Base-by-base conservation (phyloP, 2,888 invertebrate genomes). In the Cyrtodaria siliqua region DNA sequence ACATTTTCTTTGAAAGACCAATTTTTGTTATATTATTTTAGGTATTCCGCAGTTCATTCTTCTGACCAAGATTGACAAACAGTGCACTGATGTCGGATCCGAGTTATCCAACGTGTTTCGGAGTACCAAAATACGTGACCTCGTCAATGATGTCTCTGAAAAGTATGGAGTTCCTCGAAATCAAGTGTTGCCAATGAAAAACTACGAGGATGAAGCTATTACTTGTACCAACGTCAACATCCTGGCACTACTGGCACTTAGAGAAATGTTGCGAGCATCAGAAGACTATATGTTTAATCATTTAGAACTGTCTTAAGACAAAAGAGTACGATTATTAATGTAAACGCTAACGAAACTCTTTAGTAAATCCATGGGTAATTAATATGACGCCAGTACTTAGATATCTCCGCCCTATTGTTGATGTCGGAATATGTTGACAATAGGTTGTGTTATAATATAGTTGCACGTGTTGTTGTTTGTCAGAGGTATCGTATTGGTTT, bases 1-100 rank as follows among this genome's bases (percentile, higher is more conserved):
- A 38, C 16, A 38, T 38, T 38, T 38, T 38, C 16, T 38, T 12
- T 16, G 16, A 38, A 38, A 12, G 16, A 12, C 16, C 16, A 8
- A 12, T 38, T 8, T 38, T 38, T 38, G 16, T 38, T 38, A 16
- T 70, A 20, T 29, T 3, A 20, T 61, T 18, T 4, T 14, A 73
- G 66, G 67, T 38, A 55, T 73, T 23, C 73, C 73, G 24, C 77
- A 73, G 24, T 77, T 78, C 0, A 56, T 80, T 24, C 59, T 82
- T 14, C 55, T 84, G 53, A 82, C 84, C 8, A 82, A 84, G 44
- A 50, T 80, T 2, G 84, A 84, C 49, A 66, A 75, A 40, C 40
- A 73, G 0, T 75, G 73, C 50, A 49, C 47, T 23, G 20, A 40
- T n/a, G 76, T 82, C 4, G 66, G 60, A n/a, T 64, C 71, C 9